Base-by-base conservation (phyloP, 2,113 vertebrate genomes). In the Tringa solitaria region DNA sequence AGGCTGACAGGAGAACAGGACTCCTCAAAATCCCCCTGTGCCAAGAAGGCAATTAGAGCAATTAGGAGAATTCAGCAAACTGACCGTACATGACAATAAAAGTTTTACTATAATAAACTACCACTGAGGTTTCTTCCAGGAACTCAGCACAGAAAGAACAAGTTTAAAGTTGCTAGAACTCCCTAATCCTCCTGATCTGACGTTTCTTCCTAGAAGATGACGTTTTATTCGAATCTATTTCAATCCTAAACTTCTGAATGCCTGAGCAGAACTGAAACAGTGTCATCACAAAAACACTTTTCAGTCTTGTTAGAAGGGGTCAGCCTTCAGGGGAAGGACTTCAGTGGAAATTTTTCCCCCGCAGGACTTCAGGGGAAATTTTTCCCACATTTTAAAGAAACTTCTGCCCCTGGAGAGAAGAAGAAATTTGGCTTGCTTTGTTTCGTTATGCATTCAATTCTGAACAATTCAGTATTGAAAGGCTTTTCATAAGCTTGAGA, bases 31-130 rank as follows among this genome's bases (percentile, higher is more conserved):
- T 24, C 43, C 67, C 8, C 35, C 32, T 56, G 33, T 75, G 39
- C 24, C 81, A 72, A 21, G 30, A 82, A 50, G 23, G 61, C 10
- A 78, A 33, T 32, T 45, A 65, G 5, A 57, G 32, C 48, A 90
- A 50, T 54, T 46, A 56, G 18, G 30, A 73, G 26, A 81, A 68
- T 78, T 60, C 2, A 1, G 48, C 51, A 35, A 84, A 56, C 12
- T 60, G 43, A 46, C 15, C 0, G 0, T 1, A 81, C 46, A 57
- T 39, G 15, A 77, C 1, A 2, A 59, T 2, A 48, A 5, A 67
- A 81, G 35, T 41, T 94, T 84, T 64, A 72, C 14, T 53, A 53
- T 48, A 94, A 73, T 51, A 48, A 93, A 70, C 48, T n/a, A 89
- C 43, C 2, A 1, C 35, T 16, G 27, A 20, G 12, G 43, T 48